These are phyloP conservation scores for Xiphias gladius DNA, from an alignment of 2,113 vertebrate species.

Conservation along the genomic window DNA sequence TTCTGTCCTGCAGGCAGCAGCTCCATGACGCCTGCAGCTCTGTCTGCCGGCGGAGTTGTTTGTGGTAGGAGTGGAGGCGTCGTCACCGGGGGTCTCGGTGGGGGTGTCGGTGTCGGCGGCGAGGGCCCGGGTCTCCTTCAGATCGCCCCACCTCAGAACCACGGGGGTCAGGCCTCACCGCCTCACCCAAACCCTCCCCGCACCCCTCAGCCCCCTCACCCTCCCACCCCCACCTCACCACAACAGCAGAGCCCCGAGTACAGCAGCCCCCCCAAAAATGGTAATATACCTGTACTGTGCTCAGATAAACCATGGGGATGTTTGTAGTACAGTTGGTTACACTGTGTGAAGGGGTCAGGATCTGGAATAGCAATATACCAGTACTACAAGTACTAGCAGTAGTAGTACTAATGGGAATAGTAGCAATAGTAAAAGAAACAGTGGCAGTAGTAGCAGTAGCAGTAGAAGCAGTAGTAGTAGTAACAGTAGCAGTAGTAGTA, in stretches of 20 bases:
- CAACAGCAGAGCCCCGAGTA: slow-evolving; percentile 67
- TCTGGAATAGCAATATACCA: too few relatives aligned
- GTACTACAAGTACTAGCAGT: neutral
- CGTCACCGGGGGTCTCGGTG: neutral
- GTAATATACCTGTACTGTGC: slow-evolving; percentile 28
- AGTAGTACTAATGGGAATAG: neutral
- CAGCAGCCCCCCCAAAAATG: slow-evolving; percentile 67
- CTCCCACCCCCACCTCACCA: slow-evolving; percentile 53
- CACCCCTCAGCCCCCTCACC: slow-evolving; percentile 18
- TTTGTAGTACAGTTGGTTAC: slow-evolving; percentile 48
- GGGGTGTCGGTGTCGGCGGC: neutral
- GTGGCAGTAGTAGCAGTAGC: slow-evolving; percentile 17
- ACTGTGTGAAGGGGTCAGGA: neutral
- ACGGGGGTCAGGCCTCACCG: slow-evolving; percentile 57
- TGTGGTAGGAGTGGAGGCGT: neutral
- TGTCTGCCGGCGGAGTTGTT: neutral
- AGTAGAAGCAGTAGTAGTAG: neutral
- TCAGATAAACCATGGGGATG: too few relatives aligned
- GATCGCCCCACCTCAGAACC: slow-evolving; percentile 66
- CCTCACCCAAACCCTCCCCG: slow-evolving; percentile 65
- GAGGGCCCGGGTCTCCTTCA: slow-evolving; percentile 77
- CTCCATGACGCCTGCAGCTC: slow-evolving; percentile 55
- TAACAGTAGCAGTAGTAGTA: neutral
- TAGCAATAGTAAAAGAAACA: neutral
- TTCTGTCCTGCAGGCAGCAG: slow-evolving; percentile 44